Conservation (phyloP, 2,797 vertebrate genomes). For the Denticeps clupeoides region DNA sequence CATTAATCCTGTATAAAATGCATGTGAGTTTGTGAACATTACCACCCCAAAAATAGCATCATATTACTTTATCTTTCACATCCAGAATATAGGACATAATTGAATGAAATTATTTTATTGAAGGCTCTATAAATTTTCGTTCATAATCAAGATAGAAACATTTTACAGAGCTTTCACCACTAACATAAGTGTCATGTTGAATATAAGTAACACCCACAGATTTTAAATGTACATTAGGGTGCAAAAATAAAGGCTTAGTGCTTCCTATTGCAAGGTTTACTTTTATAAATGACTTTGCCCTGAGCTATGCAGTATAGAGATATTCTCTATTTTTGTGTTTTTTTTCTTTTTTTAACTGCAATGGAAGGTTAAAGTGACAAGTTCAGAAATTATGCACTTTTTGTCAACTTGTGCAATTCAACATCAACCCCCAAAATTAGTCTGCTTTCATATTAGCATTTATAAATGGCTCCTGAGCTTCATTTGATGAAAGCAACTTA, state of each 20-base stretch:
- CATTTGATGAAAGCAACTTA: too few species aligned
- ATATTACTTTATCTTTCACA: too few species aligned
- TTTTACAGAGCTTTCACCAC: background rate
- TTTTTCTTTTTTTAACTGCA: background rate
- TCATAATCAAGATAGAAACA: background rate
- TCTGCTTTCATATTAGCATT: too few species aligned
- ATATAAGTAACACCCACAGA: too few species aligned
- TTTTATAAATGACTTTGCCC: too few species aligned
- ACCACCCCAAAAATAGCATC: too few species aligned
- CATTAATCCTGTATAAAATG: background rate
- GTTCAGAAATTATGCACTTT: background rate
- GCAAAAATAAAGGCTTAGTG: too few species aligned
- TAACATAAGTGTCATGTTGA: background rate
- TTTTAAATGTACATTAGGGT: too few species aligned
- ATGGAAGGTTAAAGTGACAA: background rate
- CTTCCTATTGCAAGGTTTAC: too few species aligned
- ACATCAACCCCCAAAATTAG: too few species aligned
- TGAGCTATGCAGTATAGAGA: background rate
- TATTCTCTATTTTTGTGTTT: background rate
- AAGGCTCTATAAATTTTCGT: background rate
- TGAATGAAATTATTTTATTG: constrained; percentile 1
- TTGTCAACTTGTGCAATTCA: background rate
- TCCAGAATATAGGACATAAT: background rate
- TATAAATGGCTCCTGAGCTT: too few species aligned
- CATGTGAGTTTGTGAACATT: too few species aligned